A percentile compares a stretch with the other conserved stretches of the same genome.
Conservation (phyloP, 2,888 invertebrate species). For the Machimus atricapillus region DNA sequence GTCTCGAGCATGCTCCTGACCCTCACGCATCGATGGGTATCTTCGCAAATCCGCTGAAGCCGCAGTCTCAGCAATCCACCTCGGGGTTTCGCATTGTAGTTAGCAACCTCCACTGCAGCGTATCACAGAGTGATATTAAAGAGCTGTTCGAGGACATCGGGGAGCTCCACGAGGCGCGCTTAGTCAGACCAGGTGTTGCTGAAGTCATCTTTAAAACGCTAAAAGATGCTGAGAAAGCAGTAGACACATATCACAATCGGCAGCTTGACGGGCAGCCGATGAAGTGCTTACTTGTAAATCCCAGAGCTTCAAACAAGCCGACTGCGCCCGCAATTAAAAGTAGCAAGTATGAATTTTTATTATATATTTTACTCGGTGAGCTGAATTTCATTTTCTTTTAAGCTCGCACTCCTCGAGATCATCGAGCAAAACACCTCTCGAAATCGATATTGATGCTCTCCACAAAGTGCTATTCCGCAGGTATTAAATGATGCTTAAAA, state of each 20-base stretch:
- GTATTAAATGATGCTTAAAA: slow-evolving; percentile 51
- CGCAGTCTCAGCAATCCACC: slow-evolving; percentile 38
- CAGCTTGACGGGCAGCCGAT: slow-evolving; percentile 93
- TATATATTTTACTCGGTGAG: neutral
- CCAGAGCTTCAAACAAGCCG: slow-evolving; percentile 70
- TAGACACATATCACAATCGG: slow-evolving; percentile 91
- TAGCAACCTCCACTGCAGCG: slow-evolving; percentile 85
- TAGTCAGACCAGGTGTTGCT: slow-evolving; percentile 87
- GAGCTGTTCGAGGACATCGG: slow-evolving; percentile 95
- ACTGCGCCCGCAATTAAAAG: slow-evolving; percentile 60
- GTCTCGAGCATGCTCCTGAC: slow-evolving; percentile 58
- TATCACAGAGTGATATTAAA: slow-evolving; percentile 90
- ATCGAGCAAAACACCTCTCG: slow-evolving; percentile 56
- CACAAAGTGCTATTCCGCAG: slow-evolving; percentile 61
- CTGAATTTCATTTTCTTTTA: neutral
- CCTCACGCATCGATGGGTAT: slow-evolving; percentile 60
- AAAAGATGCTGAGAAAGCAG: slow-evolving; percentile 87
- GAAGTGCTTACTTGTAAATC: slow-evolving; percentile 87
- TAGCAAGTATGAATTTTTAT: slow-evolving; percentile 41
- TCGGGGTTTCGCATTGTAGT: slow-evolving; percentile 85
- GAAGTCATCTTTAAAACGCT: slow-evolving; percentile 89
- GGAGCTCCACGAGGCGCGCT: slow-evolving; percentile 80
- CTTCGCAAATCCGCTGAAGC: slow-evolving; percentile 55
- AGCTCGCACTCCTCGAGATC: slow-evolving; percentile 43
- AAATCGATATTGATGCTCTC: slow-evolving; percentile 62